Percentiles rank a stretch among this genome's conserved stretches.
These are phyloP conservation scores for Protodeltote pygarga DNA, from an alignment of 2,888 invertebrate species.

Conservation along the genomic window DNA sequence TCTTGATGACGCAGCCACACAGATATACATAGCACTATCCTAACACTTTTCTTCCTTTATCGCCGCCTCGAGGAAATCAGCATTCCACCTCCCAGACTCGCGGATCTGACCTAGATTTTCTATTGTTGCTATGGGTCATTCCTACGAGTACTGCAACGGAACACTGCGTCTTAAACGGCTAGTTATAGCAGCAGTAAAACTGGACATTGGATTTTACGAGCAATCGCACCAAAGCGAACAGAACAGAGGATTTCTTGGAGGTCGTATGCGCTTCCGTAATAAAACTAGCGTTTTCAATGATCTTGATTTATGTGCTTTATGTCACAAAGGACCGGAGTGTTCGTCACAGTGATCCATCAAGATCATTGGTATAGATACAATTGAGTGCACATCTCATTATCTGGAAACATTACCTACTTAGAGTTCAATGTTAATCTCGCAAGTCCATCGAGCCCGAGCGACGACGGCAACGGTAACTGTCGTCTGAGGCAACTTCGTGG, in stretches of 20 bases:
- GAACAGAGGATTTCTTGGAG: slow-evolving; percentile 36
- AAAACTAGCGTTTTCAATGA: slow-evolving; percentile 21
- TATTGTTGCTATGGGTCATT: slow-evolving; percentile 25
- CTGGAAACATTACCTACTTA: slow-evolving; percentile 1
- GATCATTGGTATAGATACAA: slow-evolving; percentile 23
- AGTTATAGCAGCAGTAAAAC: slow-evolving; percentile 22
- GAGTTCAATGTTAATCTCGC: slow-evolving; percentile 23
- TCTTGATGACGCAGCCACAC: slow-evolving; percentile 74
- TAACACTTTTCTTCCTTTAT: slow-evolving; percentile 36
- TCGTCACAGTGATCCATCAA: slow-evolving; percentile 12
- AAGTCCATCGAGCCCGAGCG: slow-evolving; percentile 4
- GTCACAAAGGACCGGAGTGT: slow-evolving; percentile 24
- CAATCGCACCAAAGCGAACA: slow-evolving; percentile 19
- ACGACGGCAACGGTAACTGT: slow-evolving; percentile 20
- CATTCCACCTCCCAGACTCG: slow-evolving; percentile 20
- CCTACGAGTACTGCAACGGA: slow-evolving; percentile 18
- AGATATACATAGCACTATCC: slow-evolving; percentile 31
- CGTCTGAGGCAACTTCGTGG: slow-evolving; percentile 41
- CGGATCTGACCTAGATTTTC: slow-evolving; percentile 28
- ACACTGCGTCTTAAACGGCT: slow-evolving; percentile 18
- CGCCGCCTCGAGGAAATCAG: slow-evolving; percentile 42
- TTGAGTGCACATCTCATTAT: slow-evolving; percentile 6
- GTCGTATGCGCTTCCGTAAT: slow-evolving; percentile 9
- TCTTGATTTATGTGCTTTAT: slow-evolving; percentile 17
- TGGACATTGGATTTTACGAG: slow-evolving; percentile 42